These are phyloP conservation scores for Dendrocincla fuliginosa DNA, from an alignment of 2,797 vertebrate species.

Conservation along the genomic window DNA sequence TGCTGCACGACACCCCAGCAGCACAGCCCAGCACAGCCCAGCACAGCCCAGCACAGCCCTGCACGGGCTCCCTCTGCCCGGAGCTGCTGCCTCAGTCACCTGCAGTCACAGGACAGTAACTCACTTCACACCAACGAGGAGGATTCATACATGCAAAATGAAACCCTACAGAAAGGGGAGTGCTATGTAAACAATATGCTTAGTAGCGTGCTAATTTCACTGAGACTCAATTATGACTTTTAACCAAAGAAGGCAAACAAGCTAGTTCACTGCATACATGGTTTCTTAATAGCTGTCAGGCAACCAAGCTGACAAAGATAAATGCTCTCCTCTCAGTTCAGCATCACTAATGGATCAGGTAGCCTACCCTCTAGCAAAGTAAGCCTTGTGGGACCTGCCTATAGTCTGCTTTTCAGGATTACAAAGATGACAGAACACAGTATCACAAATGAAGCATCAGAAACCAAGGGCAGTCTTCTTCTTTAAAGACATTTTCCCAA, in stretches of 20 bases:
- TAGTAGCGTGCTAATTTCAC: neutral
- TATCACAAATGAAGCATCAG: neutral
- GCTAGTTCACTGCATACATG: neutral
- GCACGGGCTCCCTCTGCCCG: neutral
- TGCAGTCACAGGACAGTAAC: neutral
- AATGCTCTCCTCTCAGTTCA: neutral
- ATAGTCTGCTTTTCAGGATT: neutral
- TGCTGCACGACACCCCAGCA: neutral
- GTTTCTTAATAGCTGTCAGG: neutral
- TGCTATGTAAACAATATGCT: neutral
- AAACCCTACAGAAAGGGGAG: neutral
- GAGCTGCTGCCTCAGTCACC: neutral
- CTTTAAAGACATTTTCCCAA: no score
- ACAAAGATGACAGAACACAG: fast-evolving
- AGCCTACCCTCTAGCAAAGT: neutral
- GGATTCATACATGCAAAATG: neutral
- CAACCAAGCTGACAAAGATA: neutral
- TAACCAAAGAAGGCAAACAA: neutral
- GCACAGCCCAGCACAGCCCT: no score
- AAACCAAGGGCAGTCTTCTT: neutral
- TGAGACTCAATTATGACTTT: neutral
- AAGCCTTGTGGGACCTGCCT: neutral
- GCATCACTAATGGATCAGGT: neutral
- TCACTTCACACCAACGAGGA: neutral
- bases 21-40: neutral